Conservation (phyloP, 2,797 vertebrate species). For the Phalanger gymnotis region DNA sequence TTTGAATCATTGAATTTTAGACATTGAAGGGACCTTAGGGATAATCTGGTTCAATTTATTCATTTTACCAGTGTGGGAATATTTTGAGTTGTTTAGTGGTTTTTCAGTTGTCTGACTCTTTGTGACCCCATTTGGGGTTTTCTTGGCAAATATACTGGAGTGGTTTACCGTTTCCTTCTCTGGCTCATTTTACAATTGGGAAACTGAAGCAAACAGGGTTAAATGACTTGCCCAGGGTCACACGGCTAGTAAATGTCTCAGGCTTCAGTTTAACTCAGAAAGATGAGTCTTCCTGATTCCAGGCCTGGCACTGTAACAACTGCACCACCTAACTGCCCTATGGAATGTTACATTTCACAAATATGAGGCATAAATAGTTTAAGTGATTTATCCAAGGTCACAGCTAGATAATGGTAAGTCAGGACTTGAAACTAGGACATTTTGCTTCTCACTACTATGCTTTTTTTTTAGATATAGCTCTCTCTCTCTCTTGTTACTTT, state of each 20-base stretch:
- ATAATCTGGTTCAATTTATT: background rate
- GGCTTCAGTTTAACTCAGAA: background rate
- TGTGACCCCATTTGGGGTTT: background rate
- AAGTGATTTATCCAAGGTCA: no score
- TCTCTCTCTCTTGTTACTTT: background rate
- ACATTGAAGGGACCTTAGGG: background rate
- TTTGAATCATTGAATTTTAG: background rate
- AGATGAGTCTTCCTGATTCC: background rate
- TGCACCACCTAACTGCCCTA: no score
- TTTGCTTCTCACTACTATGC: background rate
- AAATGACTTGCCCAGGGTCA: background rate
- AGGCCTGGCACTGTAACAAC: background rate
- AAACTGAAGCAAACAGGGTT: background rate
- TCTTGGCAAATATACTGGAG: background rate
- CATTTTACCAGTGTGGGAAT: background rate
- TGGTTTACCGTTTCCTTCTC: background rate
- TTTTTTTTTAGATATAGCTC: no score
- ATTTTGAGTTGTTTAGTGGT: background rate
- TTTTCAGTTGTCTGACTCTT: background rate
- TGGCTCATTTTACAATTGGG: background rate
- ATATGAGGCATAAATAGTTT: no score
- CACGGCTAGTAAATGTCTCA: background rate
- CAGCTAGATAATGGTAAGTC: no score
- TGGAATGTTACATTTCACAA: no score
- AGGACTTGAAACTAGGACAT: background rate